Base-by-base conservation (phyloP, 2,113 vertebrate genomes). In the Lepus europaeus region DNA sequence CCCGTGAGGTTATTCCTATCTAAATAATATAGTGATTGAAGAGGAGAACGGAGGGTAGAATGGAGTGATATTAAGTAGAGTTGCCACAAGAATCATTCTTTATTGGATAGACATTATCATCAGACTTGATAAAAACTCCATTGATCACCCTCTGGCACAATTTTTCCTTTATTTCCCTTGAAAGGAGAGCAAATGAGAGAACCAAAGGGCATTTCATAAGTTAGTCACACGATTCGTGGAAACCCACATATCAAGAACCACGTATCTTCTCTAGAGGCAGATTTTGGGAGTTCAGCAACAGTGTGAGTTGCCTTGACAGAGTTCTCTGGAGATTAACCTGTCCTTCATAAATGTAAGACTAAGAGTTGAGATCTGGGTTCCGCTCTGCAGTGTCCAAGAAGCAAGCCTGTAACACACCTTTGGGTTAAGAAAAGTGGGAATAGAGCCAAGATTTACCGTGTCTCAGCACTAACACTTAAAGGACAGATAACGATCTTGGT, bases 111-210 rank as follows among this genome's bases (percentile, higher is more conserved):
- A 94, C 91, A 94, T 88, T 95, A 96, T 96, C 72, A 82, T 91
- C 90, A 86, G 51, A 93, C 53, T 87, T 95, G 86, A 96, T 96
- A 85, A 97, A 96, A 95, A 77, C 76, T 93, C 83, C 79, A 97
- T 93, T 95, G 94, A 96, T 96, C 76, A 94, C 94, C 91, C 91
- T 93, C 96, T 94, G 94, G 95, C 80, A 61, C 56, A 79, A 76
- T 91, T 96, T 93, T 53, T 92, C 23, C 76, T 93, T 96, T 96
- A 95, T 96, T 97, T 96, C 89, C 89, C 93, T 94, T 91, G 94
- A 89, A 97, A 96, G 91, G 25, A 92, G 64, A 96, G 31, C 78
- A 95, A 96, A 96, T 95, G 78, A 92, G 86, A 95, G 95, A 90
- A 95, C 70, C 49, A 89, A 82, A 89, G 91, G 64, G 70, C 3